Evolutionary conservation across 2,888 invertebrate genomes (phyloP), one percentile per base, ranked within the genome.

Genomic region (Trichacis sp.): DNA sequence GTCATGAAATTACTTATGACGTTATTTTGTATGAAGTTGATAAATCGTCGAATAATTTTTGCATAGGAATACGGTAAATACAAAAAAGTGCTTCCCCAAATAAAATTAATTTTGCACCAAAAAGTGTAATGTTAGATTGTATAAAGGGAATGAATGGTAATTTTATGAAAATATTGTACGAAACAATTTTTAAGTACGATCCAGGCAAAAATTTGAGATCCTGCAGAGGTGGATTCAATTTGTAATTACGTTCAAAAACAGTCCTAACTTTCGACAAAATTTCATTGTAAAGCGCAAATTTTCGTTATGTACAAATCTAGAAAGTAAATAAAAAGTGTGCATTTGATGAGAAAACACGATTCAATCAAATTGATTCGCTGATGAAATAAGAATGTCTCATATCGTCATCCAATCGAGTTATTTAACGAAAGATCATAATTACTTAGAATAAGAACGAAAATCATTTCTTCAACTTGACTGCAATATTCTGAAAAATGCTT

Each of bases 51-150:
- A 42, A 43, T 48, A 50, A 50, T 54, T 58, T 2, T 45, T 18
- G 20, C 20, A 19, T 20, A 17, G 18, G 3, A 38, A 33, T 33
- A 36, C 33, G 53, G 24, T 53, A 48, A 33, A 46, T 20, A 9
- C 11, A 47, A 68, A 63, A 60, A 65, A 66, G 70, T 68, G 71
- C 73, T 73, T 73, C 73, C 73, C 59, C 60, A 43, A 67, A 60
- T 71, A 63, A 52, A 66, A 70, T 60, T 66, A 70, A 58, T 71
- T 71, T 71, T 73, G 65, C 69, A 70, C 60, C 61, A 65, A 64
- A 70, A 70, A 70, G 46, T 48, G 45, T 62, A 66, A 58, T 18
- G 42, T 33, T 58, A 47, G 38, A 18, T 24, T 58, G 51, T 62
- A 46, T 54, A 67, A 51, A 57, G 45, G 30, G 58, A 53, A 51